Evolutionary conservation across 2,113 vertebrate species (phyloP).

Genomic region (Varanus komodoensis): DNA sequence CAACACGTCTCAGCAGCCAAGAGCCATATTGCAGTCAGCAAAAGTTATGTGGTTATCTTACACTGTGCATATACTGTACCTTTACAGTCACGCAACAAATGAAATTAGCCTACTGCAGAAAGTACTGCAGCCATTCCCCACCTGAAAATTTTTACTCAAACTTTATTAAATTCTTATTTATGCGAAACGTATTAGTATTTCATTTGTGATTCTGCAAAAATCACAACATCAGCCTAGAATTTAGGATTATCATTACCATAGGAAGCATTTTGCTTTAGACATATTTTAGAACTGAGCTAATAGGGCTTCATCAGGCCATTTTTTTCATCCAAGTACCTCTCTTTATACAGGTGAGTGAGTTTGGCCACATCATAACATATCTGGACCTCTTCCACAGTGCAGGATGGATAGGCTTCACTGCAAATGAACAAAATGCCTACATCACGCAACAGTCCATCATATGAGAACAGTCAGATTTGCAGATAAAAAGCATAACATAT

Average conservation of each 20-base stretch:
- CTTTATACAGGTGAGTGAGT: conserved; percentile 84
- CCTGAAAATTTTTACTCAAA: neutral
- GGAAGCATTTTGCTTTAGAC: neutral
- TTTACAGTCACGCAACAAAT: neutral
- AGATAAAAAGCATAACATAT: too few species aligned
- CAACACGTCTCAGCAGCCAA: neutral
- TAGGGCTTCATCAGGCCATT: neutral
- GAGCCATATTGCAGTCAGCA: neutral
- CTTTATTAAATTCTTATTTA: neutral
- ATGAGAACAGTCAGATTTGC: neutral
- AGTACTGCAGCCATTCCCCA: neutral
- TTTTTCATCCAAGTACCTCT: conserved; percentile 79
- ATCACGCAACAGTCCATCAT: neutral
- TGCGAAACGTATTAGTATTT: neutral
- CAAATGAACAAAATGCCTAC: conserved; percentile 9
- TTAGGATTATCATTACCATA: neutral
- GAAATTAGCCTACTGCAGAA: neutral
- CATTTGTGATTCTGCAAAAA: neutral
- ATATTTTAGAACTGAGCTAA: neutral
- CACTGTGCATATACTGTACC: neutral
- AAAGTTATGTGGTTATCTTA: neutral
- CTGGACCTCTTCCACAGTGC: conserved; percentile 83
- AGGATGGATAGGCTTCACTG: conserved; percentile 91
- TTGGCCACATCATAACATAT: conserved; percentile 87
- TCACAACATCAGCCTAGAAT: neutral